Evolutionary conservation across 2,113 vertebrate species (phyloP).

Genomic region (Xiphorhynchus elegans): DNA sequence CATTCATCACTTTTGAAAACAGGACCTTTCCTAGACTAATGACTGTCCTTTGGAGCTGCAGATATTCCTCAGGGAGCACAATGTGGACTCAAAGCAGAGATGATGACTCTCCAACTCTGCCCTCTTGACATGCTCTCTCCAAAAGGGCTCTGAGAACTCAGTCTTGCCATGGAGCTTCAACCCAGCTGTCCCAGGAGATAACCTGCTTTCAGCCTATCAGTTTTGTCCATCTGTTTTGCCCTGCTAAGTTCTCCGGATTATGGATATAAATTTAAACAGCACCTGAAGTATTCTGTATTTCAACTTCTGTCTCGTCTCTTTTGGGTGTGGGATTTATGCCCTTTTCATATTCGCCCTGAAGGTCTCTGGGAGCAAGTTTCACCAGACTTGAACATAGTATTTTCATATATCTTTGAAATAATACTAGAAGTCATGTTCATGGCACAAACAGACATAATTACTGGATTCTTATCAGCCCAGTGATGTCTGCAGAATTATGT

Average conservation of each 20-base stretch:
- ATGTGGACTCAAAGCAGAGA: fast-evolving
- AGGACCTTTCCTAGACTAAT: background rate
- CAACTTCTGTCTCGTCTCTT: background rate
- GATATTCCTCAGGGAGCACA: background rate
- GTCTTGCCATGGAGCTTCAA: background rate
- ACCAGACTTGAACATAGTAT: background rate
- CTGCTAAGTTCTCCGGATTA: background rate
- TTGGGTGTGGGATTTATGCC: background rate
- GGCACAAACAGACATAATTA: background rate
- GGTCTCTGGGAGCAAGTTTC: background rate
- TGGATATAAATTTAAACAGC: fast-evolving
- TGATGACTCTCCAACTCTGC: background rate
- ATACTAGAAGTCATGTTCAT: background rate
- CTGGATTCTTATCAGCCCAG: background rate
- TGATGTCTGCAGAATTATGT: background rate
- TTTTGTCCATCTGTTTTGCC: background rate
- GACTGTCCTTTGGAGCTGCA: background rate
- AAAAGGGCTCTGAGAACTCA: background rate
- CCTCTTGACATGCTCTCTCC: background rate
- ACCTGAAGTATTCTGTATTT: background rate
- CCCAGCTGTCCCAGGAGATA: background rate
- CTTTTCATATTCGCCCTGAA: background rate
- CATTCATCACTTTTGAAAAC: background rate
- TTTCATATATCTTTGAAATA: background rate
- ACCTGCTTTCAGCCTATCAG: background rate